These are phyloP conservation scores for Microplitis demolitor DNA, from an alignment of 1,140 invertebrate species.

Conservation along the genomic window DNA sequence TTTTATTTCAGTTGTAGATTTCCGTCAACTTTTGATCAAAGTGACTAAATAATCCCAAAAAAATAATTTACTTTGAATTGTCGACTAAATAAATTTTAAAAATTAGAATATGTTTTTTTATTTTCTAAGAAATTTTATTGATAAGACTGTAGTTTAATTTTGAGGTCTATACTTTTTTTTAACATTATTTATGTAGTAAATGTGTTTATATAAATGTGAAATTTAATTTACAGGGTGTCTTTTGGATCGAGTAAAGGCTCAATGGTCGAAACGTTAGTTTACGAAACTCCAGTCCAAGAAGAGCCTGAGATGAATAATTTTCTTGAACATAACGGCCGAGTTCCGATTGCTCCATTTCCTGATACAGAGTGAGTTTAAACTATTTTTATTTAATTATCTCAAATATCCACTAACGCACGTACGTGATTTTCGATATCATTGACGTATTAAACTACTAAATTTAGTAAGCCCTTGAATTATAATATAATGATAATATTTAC, in stretches of 20 bases:
- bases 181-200: neutral
- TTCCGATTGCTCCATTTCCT: conserved; percentile 57
- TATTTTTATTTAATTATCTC: neutral
- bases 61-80: too few species aligned
- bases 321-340: conserved; percentile 70
- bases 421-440: neutral
- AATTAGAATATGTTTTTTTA: too few species aligned
- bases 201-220: neutral
- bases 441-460: neutral
- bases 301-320: conserved; percentile 72
- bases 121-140: too few species aligned
- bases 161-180: neutral
- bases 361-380: conserved; percentile 56
- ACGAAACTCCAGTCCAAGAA: conserved; percentile 78
- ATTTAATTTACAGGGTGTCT: conserved; percentile 74
- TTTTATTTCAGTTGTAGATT: too few species aligned
- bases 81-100: too few species aligned
- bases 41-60: too few species aligned
- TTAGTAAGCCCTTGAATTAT: too few species aligned
- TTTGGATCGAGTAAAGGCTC: conserved; percentile 92
- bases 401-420: neutral
- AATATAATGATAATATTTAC: too few species aligned
- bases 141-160: neutral
- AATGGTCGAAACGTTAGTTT: conserved; percentile 92
- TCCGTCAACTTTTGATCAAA: too few species aligned